A percentile compares a stretch with the other conserved stretches of the same genome.
Evolutionary conservation across 2,113 vertebrate species (phyloP).

Genomic region (Clarias batrachus): DNA sequence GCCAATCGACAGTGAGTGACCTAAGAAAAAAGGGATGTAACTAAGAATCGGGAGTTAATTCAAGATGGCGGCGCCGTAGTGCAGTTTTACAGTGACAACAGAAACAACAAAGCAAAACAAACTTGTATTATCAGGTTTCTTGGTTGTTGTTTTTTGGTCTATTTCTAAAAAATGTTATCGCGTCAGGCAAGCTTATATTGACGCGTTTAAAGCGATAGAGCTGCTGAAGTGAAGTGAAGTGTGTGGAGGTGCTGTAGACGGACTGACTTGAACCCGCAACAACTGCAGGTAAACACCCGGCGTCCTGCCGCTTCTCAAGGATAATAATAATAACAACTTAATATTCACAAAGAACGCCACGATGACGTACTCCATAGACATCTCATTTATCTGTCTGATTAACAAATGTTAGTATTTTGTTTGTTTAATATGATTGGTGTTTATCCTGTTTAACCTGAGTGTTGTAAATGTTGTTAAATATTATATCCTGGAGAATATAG

Average conservation of each 20-base stretch:
- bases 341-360: too few relatives aligned
- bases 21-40: neutral
- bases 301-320: neutral
- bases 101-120: neutral
- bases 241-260: neutral
- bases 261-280: neutral
- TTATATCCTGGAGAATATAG: neutral
- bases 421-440: neutral
- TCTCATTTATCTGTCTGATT: neutral
- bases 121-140: neutral
- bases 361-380: too few relatives aligned
- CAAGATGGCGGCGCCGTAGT: conserved; percentile 50
- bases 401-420: neutral
- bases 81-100: neutral
- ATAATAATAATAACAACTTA: neutral
- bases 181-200: neutral
- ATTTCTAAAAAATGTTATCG: conserved; percentile 15
- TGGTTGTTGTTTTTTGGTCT: neutral
- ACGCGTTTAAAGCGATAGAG: neutral
- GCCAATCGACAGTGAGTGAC: conserved; percentile 6
- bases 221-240: neutral
- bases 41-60: conserved; percentile 24
- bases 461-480: neutral
- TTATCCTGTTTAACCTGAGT: too few relatives aligned
- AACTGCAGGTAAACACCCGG: conserved; percentile 50